Evolutionary conservation across 2,888 invertebrate species (phyloP), one percentile per base, ranked within the genome.

Genomic region (Agrilus mali): DNA sequence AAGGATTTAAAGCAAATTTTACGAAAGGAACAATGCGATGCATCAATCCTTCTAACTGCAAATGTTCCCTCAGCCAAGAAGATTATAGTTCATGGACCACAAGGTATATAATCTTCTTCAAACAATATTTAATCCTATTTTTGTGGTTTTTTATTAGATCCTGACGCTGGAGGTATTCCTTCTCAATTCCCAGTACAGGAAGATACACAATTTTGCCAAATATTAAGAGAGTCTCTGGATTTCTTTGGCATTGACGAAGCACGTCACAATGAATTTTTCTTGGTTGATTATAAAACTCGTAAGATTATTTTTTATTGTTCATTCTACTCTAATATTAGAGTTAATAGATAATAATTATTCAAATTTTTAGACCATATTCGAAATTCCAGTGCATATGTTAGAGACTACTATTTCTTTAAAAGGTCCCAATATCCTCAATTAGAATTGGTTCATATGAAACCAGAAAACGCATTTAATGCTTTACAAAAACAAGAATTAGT

Each of bases 41-140:
- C 97, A 0, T 94, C 95, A 0, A 87, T 99, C 57, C 71, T 99
- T 49, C 74, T 99, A 2, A 97, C 97, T 0, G 98, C 98, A 4
- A 98, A 98, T 68, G 96, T 99, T 13, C 98, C 98, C 0, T 95
- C 96, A 1, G 96, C 98, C 1, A 99, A 99, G 68, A 98, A 97
- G 68, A 94, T 97, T 50, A 86, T 97, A 44, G 94, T 97, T 2
- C 95, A 97, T 65, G 96, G 95, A 2, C 88, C 89, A 40, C 80
- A 82, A 68, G 63, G 83, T 75, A 62, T 15, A 22, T 14, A 22
- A 33, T 15, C 33, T 39, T 27, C 43, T 39, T 47, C 15, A 8
- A n/a, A 38, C 7, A 22, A 14, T 14, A 17, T n/a, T 17, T 14
- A 34, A 31, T 13, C 33, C 12, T 4, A 12, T 15, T 8, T 42